Conservation (phyloP, 2,888 invertebrate genomes). For the Archips xylosteana region DNA sequence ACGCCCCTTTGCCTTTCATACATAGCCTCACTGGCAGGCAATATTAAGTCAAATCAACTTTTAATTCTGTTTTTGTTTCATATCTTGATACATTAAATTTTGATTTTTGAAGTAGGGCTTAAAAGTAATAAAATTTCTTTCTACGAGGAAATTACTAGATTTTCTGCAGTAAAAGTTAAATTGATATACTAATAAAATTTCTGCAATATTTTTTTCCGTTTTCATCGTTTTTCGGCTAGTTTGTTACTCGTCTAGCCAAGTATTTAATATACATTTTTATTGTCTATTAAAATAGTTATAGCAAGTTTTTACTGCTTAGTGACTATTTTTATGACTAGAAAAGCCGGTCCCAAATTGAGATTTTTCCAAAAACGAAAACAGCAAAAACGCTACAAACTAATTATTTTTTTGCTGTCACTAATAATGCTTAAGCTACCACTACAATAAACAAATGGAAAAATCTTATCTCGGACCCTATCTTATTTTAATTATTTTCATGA, state of each 20-base stretch:
- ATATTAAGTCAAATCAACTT: too few relatives aligned
- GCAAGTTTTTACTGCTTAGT: constrained; percentile 16
- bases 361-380: background rate
- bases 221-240: constrained; percentile 33
- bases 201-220: constrained; percentile 28
- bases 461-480: constrained; percentile 12
- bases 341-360: constrained; percentile 6
- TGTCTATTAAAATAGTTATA: constrained; percentile 38
- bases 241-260: constrained; percentile 7
- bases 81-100: background rate
- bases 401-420: background rate
- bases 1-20: too few relatives aligned
- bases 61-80: background rate
- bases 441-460: background rate
- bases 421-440: constrained; percentile 10
- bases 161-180: background rate
- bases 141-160: constrained; percentile 2
- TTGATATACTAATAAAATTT: background rate
- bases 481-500: constrained; percentile 44
- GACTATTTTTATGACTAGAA: constrained; percentile 26
- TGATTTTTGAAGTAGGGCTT: background rate
- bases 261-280: constrained; percentile 25
- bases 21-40: too few relatives aligned
- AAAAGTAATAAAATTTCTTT: background rate
- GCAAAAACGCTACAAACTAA: background rate